Evolutionary conservation across 2,888 invertebrate genomes (phyloP).

Genomic region (Antitype chi): DNA sequence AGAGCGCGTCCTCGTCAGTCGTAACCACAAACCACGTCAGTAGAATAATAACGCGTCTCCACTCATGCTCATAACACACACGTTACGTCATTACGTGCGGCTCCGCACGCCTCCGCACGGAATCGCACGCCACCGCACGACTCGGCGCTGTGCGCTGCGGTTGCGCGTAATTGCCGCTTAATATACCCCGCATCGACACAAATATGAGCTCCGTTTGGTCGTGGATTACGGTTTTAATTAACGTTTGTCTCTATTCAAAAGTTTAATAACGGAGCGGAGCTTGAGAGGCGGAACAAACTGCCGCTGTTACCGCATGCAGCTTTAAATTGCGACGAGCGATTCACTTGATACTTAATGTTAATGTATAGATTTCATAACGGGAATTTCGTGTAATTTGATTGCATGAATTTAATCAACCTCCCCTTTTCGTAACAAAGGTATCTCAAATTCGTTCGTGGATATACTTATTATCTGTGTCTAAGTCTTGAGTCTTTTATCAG

Average conservation of each 20-base stretch:
- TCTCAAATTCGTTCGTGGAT: neutral
- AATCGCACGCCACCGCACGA: neutral
- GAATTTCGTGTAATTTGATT: slow-evolving; percentile 43
- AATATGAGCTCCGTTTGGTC: slow-evolving; percentile 53
- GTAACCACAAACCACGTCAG: slow-evolving; percentile 33
- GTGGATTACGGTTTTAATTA: slow-evolving; percentile 64
- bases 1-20: slow-evolving; percentile 21
- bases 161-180: slow-evolving; percentile 50
- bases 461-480: neutral
- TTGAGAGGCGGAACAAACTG: slow-evolving; percentile 32
- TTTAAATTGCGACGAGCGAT: slow-evolving; percentile 16
- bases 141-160: slow-evolving; percentile 42
- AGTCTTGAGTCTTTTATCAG: slow-evolving; percentile 9
- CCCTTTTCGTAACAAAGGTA: neutral
- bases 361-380: slow-evolving; percentile 53
- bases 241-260: slow-evolving; percentile 59
- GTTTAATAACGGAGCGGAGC: slow-evolving; percentile 55
- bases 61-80: slow-evolving; percentile 1
- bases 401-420: slow-evolving; percentile 31
- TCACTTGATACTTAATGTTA: slow-evolving; percentile 47
- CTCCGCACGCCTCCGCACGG: neutral
- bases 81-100: neutral
- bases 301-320: slow-evolving; percentile 21
- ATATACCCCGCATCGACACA: slow-evolving; percentile 54
- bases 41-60: slow-evolving; percentile 31